Base-by-base conservation (phyloP, 2,113 vertebrate genomes). In the Ellobius talpinus region DNA sequence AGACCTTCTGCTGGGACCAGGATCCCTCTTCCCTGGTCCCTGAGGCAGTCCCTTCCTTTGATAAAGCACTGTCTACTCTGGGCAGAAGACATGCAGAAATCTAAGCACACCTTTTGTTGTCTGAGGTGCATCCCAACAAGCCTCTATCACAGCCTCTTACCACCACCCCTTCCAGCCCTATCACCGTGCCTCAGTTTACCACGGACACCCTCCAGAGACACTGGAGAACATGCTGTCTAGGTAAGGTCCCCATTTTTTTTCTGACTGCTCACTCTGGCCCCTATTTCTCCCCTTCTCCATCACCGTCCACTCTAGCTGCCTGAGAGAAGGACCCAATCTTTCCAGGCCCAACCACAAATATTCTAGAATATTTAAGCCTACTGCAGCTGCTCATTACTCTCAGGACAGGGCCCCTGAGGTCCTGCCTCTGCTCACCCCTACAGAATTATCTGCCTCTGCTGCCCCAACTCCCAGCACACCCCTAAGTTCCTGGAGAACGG, bases 131-230 rank as follows among this genome's bases (percentile, higher is more conserved):
- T 85, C 11, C 58, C 39, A 7, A 1, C 0, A 9, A 36, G 21
- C 1, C 58, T 82, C n/a, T 10, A 33, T 6, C 63, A 68, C 0
- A 2, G 5, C 7, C 26, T 93, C 68, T 63, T 58, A 70, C 47
- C 7, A 70, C 39, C 5, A 66, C 9, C 7, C 29, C 33, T 29
- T 73, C 5, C 47, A 89, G 26, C 11, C n/a, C 58, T 4, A 55
- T 79, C 55, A 26, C 61, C 47, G 14, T 39, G 79, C 61, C 79
- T 84, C 86, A 73, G 58, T 87, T 95, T 72, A 36, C 55, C 39
- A 73, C 33, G 12, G 50, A 74, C 0, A 1, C 26, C 33, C 50
- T 16, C 31, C 24, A 76, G 65, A 33, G 23, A 1, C 2, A 39
- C 55, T 31, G 24, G 4, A 76, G 65, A 58, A 17, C 7, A 78